These are phyloP conservation scores for Eledone cirrhosa DNA, from an alignment of 2,888 invertebrate species.

Conservation along the genomic window DNA sequence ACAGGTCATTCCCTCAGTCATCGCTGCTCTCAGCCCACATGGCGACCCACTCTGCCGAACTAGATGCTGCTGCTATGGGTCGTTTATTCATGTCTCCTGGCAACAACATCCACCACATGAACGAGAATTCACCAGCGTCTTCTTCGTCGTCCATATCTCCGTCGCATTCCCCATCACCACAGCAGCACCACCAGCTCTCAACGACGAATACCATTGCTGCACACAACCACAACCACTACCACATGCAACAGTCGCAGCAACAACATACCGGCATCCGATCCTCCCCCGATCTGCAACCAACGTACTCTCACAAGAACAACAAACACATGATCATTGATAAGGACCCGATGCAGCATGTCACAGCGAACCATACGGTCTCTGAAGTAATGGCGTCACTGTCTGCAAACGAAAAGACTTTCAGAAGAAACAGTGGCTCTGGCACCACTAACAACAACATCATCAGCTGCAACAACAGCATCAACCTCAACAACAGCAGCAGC, in stretches of 20 bases:
- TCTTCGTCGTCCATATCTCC: constrained; percentile 5
- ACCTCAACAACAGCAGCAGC: no score
- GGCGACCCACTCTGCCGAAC: constrained; percentile 6
- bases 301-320: background rate
- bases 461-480: no score
- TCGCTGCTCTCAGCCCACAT: background rate
- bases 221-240: background rate
- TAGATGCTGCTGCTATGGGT: constrained; percentile 12
- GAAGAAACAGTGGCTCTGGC: no score
- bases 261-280: background rate
- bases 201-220: constrained; percentile 7
- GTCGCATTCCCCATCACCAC: background rate
- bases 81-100: background rate
- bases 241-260: no score
- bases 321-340: constrained; percentile 9
- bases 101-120: background rate
- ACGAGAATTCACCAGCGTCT: background rate
- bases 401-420: constrained; percentile 4
- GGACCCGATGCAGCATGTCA: background rate
- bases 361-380: background rate
- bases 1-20: background rate
- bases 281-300: background rate
- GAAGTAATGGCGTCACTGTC: background rate
- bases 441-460: no score
- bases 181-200: background rate